Conservation (phyloP, 2,888 invertebrate species). For the Metacarcinus magister region DNA sequence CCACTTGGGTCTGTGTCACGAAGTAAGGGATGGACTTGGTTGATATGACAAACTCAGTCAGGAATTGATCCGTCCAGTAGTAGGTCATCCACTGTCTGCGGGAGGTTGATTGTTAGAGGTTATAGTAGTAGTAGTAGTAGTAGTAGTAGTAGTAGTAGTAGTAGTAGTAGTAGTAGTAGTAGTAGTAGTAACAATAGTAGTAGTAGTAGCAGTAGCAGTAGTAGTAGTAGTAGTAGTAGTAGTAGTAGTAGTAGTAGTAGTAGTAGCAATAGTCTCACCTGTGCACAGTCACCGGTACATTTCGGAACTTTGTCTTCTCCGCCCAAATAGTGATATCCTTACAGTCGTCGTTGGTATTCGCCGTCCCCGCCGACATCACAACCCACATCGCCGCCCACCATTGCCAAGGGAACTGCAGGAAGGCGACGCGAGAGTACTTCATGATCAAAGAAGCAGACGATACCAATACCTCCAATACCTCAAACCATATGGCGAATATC, state of each 20-base stretch:
- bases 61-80: neutral
- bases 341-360: neutral
- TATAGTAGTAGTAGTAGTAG: too few relatives aligned
- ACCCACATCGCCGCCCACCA: neutral
- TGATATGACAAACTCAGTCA: neutral
- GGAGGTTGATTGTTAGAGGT: neutral
- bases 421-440: neutral
- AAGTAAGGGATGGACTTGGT: slow-evolving; percentile 39
- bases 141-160: too few relatives aligned
- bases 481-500: too few relatives aligned
- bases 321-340: neutral
- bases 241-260: slow-evolving; percentile 13
- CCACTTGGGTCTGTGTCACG: slow-evolving; percentile 22
- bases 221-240: slow-evolving; percentile 15
- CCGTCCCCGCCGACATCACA: neutral
- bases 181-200: neutral
- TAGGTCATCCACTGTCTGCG: neutral
- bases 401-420: neutral
- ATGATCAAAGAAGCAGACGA: too few relatives aligned
- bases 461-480: too few relatives aligned
- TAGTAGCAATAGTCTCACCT: neutral
- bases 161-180: too few relatives aligned
- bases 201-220: neutral
- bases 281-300: neutral
- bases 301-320: neutral